These are phyloP conservation scores for Otus sunia DNA, from an alignment of 2,113 vertebrate species.

Conservation along the genomic window DNA sequence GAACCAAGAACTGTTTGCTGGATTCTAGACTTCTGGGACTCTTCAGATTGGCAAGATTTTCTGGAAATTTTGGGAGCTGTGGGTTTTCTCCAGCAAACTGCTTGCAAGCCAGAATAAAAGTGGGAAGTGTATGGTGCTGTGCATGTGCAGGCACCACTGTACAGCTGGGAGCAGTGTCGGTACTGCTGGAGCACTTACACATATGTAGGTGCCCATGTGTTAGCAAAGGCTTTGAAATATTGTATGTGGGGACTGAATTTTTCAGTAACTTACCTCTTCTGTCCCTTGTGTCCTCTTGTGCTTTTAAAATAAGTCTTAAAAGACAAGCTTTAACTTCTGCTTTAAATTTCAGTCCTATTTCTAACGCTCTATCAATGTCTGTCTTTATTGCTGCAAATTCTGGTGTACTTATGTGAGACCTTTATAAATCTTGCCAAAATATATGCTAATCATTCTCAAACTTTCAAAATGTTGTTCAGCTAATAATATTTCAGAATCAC, in stretches of 20 bases:
- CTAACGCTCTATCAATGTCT: fast-evolving
- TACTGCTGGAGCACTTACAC: background rate
- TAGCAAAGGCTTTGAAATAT: background rate
- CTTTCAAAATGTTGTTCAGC: conserved; percentile 64
- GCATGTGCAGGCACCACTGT: background rate
- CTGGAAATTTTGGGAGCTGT: background rate
- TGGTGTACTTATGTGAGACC: background rate
- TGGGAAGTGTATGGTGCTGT: background rate
- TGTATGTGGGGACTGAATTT: background rate
- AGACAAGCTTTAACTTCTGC: background rate
- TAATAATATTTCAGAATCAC: conserved; percentile 88
- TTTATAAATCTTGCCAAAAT: background rate
- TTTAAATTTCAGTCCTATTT: background rate
- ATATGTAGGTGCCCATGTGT: background rate
- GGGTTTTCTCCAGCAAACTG: background rate
- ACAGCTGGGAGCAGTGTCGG: background rate
- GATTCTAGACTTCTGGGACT: background rate
- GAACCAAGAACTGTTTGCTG: background rate
- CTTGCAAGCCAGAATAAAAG: background rate
- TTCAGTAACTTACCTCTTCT: background rate
- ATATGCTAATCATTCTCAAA: background rate
- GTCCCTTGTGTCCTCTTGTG: background rate
- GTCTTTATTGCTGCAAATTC: background rate
- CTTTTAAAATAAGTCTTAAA: background rate
- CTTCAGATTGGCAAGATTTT: background rate